These are phyloP conservation scores for Ectropis grisescens DNA, from an alignment of 1,140 invertebrate genomes.

Conservation along the genomic window DNA sequence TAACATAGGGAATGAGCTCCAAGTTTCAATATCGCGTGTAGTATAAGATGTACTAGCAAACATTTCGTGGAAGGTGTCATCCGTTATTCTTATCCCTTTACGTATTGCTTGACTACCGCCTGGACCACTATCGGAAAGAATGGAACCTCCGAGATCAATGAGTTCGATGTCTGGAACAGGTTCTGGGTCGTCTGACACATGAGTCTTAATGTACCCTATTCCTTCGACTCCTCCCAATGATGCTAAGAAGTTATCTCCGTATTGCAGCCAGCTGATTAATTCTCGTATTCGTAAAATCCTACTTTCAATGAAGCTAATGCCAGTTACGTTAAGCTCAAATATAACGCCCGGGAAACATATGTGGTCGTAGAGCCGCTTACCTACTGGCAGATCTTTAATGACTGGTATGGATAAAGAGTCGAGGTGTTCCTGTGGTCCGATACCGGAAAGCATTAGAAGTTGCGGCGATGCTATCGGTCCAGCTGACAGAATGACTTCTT, in stretches of 20 bases:
- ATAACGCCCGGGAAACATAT: constrained; percentile 76
- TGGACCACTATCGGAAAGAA: constrained; percentile 71
- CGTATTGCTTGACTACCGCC: constrained; percentile 71
- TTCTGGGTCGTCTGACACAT: constrained; percentile 66
- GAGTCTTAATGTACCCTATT: constrained; percentile 75
- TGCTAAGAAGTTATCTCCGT: constrained; percentile 62
- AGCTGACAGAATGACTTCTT: constrained; percentile 74
- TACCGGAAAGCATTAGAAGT: constrained; percentile 76
- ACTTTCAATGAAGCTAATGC: constrained; percentile 43
- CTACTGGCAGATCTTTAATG: constrained; percentile 70
- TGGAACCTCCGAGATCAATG: constrained; percentile 70
- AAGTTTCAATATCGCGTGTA: constrained; percentile 47
- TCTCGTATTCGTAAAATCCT: constrained; percentile 17
- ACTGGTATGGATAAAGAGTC: constrained; percentile 63
- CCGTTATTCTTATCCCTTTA: constrained; percentile 69
- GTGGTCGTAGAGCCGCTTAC: constrained; percentile 72
- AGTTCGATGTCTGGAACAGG: constrained; percentile 77
- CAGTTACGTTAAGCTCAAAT: constrained; percentile 70
- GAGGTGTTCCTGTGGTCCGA: constrained; percentile 73
- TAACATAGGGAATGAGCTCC: constrained; percentile 69
- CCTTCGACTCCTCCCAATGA: constrained; percentile 74
- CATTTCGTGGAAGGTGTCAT: constrained; percentile 71
- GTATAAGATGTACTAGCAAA: constrained; percentile 52
- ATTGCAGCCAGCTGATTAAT: constrained; percentile 46
- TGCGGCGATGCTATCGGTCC: constrained; percentile 74